Evolutionary conservation across 2,797 vertebrate species (phyloP).

Genomic region (Tinamus major): DNA sequence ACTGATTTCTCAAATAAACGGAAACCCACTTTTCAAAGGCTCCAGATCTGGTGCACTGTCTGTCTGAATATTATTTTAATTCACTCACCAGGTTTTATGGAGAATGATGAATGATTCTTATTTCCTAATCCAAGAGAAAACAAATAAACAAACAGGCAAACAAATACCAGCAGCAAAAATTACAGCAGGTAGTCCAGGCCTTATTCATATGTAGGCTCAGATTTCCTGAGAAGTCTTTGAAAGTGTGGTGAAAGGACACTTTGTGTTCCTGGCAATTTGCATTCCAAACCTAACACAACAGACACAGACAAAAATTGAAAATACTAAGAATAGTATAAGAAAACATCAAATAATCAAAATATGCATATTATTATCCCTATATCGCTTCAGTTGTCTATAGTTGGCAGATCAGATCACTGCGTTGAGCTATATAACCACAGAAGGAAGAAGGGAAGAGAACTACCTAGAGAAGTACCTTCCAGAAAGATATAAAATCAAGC

Average conservation of each 20-base stretch:
- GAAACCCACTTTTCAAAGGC: not conserved
- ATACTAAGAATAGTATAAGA: not conserved
- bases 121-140: not conserved
- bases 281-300: not conserved
- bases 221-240: not conserved
- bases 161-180: not conserved
- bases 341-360: not conserved
- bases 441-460: accelerated
- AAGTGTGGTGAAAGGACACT: not conserved
- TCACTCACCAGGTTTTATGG: not conserved
- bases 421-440: not conserved
- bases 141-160: not conserved
- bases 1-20: not conserved
- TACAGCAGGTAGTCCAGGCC: not conserved
- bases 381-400: accelerated
- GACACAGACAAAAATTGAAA: accelerated
- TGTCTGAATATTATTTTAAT: not conserved
- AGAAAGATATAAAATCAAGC: not conserved
- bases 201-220: not conserved
- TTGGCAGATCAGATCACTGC: accelerated
- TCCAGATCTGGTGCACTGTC: not conserved
- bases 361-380: accelerated
- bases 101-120: not conserved
- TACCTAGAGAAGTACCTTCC: not conserved
- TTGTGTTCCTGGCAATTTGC: not conserved